These are phyloP conservation scores for Cervus canadensis DNA, from an alignment of 2,113 vertebrate genomes.

Conservation along the genomic window DNA sequence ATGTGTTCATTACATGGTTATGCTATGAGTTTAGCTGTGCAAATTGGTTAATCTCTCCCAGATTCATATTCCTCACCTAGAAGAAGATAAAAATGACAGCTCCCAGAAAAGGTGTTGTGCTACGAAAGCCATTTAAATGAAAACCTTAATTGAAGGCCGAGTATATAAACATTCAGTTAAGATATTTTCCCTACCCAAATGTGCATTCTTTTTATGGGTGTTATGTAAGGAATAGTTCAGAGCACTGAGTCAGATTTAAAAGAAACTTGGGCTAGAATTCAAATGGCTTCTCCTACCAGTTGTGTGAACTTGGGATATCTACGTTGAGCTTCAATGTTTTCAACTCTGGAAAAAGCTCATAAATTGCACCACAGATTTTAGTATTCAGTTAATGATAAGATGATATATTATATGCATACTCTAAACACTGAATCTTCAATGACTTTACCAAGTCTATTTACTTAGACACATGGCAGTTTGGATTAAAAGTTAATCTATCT, in stretches of 20 bases:
- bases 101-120: neutral
- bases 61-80: neutral
- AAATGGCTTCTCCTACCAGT: neutral
- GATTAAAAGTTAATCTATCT: neutral
- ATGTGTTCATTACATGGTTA: neutral
- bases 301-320: neutral
- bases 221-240: neutral
- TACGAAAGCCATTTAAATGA: neutral
- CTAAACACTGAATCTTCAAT: neutral
- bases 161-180: neutral
- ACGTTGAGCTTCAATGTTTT: neutral
- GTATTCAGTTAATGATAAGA: neutral
- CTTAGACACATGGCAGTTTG: neutral
- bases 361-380: neutral
- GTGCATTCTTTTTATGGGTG: neutral
- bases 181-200: neutral
- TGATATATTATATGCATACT: neutral
- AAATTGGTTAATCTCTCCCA: neutral
- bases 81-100: neutral
- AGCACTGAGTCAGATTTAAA: neutral
- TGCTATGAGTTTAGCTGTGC: neutral
- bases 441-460: neutral
- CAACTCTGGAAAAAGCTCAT: neutral
- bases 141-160: neutral
- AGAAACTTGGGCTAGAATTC: neutral